Base-by-base conservation (phyloP, 2,888 invertebrate species). In the Drosophila pseudotakahashii region DNA sequence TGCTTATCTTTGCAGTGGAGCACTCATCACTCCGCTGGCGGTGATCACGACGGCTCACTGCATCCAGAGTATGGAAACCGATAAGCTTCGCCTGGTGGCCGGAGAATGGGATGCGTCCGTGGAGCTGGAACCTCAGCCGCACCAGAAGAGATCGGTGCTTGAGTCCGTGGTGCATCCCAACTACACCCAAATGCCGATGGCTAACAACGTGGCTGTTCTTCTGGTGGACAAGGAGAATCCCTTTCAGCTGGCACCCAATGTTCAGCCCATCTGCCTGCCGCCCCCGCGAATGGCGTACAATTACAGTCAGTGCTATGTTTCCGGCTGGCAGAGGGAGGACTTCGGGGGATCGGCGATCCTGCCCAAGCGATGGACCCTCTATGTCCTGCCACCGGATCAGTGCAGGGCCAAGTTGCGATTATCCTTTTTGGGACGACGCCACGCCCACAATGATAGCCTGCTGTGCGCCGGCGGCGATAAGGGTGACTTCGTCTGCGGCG, bases 91-190 rank as follows among this genome's bases (percentile, higher is more conserved):
- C 0, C 16, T 77, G 23, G 70, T 84, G 23, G 81, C 81, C 0
- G 81, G 81, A 0, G 84, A 82, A 45, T 84, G 84, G 79, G 84
- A 82, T 74, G 81, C 76, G 0, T 75, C 77, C 0, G 76, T 75
- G 13, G 53, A 84, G 10, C 48, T 76, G 10, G 81, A 82, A 26
- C 84, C 81, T 0, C 53, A 69, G 23, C 50, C 50, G 0, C 75
- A 79, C 52, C 81, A 82, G 47, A 52, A 47, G 11, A 75, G 78
- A 3, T 26, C 32, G 0, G 81, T 74, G 2, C 34, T 50, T 6
- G 79, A 82, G 37, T 6, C 79, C 13, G 7, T 81, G 48, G 7
- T 79, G 34, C 81, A 82, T 73, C 70, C 78, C 0, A 78, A 78
- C 44, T 81, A 76, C 30, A 81, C 76, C 0, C 66, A 75, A 41